Conservation (phyloP, 2,888 invertebrate species). For the Chydorus sphaericus region DNA sequence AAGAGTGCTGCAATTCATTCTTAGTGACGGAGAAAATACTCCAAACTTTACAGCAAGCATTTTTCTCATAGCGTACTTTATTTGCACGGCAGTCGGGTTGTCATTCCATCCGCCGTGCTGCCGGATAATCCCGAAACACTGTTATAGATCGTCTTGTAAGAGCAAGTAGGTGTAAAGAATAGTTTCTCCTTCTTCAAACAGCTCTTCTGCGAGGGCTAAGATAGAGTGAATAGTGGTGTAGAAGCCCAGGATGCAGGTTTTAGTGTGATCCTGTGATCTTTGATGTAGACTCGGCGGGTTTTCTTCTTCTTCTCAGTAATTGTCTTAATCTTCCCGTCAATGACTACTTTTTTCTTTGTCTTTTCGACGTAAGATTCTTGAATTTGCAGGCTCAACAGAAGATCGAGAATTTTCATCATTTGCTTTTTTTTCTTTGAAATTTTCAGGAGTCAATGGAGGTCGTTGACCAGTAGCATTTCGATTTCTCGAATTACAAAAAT, state of each 20-base stretch:
- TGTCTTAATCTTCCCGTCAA: background rate
- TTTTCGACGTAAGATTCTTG: too few species aligned
- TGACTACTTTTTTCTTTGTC: background rate
- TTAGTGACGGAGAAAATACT: background rate
- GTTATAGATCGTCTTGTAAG: background rate
- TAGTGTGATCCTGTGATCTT: too few species aligned
- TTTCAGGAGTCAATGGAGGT: background rate
- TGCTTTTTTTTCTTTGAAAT: background rate
- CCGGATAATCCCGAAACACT: background rate
- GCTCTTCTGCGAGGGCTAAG: background rate
- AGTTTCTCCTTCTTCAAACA: background rate
- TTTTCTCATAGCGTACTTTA: background rate
- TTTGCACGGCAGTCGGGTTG: background rate
- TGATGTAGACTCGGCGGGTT: too few species aligned
- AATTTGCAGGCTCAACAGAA: background rate
- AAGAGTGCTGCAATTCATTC: background rate
- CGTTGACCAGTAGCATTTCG: background rate
- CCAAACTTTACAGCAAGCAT: background rate
- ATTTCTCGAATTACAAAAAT: background rate
- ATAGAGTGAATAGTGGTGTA: background rate
- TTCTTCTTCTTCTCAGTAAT: background rate
- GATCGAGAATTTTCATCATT: background rate
- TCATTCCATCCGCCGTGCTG: background rate
- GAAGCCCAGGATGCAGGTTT: background rate
- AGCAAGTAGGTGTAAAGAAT: background rate